Percentiles rank a stretch among this genome's conserved stretches.
Conservation (phyloP, 2,888 invertebrate genomes). For the Plagodis dolabraria region DNA sequence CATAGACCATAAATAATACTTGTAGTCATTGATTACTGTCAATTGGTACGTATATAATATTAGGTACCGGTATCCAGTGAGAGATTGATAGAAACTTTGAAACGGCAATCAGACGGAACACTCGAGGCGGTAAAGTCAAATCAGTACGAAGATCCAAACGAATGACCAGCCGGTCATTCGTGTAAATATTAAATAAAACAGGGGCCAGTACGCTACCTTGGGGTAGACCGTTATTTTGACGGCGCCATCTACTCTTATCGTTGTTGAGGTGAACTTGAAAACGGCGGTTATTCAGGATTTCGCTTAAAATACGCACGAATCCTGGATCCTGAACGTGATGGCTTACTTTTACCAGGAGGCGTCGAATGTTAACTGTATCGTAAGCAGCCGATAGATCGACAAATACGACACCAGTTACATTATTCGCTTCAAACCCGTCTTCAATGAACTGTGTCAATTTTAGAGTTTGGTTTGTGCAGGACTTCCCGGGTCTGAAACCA, state of each 20-base stretch:
- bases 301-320: no score
- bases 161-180: background rate
- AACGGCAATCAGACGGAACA: constrained; percentile 38
- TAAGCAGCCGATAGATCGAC: no score
- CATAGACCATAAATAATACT: constrained; percentile 31
- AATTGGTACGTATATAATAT: constrained; percentile 35
- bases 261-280: no score
- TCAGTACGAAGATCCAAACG: background rate
- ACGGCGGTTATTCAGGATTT: no score
- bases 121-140: constrained; percentile 33
- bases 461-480: background rate
- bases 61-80: constrained; percentile 19
- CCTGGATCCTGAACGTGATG: no score
- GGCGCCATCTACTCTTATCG: no score
- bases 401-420: no score
- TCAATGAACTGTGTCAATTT: background rate
- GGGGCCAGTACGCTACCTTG: background rate
- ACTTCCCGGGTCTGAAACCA: background rate
- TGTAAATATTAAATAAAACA: background rate
- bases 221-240: background rate
- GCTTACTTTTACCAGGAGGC: no score
- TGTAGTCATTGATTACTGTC: constrained; percentile 37
- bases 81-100: constrained; percentile 37
- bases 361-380: no score
- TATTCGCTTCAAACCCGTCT: background rate